Percentiles rank a stretch among this genome's conserved stretches.
These are phyloP conservation scores for Capitulum mitella DNA, from an alignment of 2,888 invertebrate genomes.

Conservation along the genomic window DNA sequence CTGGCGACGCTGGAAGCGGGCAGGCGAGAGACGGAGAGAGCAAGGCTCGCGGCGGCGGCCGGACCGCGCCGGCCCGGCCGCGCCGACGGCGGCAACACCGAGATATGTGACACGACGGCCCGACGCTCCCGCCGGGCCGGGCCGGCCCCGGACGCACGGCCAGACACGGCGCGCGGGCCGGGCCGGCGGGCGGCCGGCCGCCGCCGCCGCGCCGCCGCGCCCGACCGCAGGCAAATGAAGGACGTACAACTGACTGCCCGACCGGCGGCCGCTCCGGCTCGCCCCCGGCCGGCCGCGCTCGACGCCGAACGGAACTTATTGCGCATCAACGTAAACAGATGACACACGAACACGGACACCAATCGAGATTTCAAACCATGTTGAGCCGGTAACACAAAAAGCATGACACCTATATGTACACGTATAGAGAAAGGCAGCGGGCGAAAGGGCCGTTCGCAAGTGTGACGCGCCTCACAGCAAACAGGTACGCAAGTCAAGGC, in stretches of 20 bases:
- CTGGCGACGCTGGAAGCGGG: not conserved
- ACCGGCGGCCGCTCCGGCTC: not conserved
- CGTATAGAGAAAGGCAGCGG: slow-evolving; percentile 5
- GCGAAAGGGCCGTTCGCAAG: not conserved
- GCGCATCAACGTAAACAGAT: not conserved
- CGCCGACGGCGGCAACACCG: not conserved
- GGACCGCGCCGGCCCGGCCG: not conserved
- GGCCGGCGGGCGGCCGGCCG: not conserved
- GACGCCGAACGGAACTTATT: not conserved
- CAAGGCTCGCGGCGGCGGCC: not conserved
- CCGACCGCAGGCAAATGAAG: not conserved
- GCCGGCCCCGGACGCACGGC: not conserved
- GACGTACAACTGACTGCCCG: not conserved
- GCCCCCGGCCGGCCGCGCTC: not conserved
- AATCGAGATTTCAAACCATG: slow-evolving; percentile 11
- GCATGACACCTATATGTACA: slow-evolving; percentile 21
- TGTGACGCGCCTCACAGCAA: slow-evolving; percentile 1
- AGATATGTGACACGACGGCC: not conserved
- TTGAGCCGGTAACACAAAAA: slow-evolving; percentile 17
- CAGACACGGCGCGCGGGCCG: not conserved
- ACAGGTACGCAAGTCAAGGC: slow-evolving; percentile 17
- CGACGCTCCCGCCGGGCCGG: not conserved
- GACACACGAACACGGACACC: not conserved
- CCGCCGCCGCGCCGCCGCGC: not conserved
- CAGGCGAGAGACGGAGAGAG: too few relatives aligned